These are phyloP conservation scores for Homalodisca vitripennis DNA, from an alignment of 1,140 invertebrate genomes.

Conservation along the genomic window DNA sequence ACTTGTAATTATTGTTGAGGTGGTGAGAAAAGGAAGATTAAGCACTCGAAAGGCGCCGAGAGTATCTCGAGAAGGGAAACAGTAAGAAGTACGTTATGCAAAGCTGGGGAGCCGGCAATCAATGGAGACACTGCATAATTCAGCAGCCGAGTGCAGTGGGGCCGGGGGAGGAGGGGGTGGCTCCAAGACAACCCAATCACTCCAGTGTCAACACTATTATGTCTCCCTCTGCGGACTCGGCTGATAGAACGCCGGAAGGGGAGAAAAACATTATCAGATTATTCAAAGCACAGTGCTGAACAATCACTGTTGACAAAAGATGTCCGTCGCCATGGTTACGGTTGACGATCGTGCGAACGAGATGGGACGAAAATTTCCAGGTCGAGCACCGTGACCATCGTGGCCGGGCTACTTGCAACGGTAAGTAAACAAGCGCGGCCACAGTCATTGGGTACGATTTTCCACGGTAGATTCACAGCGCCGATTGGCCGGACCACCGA, in stretches of 20 bases:
- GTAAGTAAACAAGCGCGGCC: not conserved
- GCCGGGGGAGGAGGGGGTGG: not conserved
- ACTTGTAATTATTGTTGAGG: too few relatives aligned
- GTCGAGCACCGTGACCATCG: not conserved
- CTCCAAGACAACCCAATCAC: slow-evolving; percentile 17
- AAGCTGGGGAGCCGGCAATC: not conserved
- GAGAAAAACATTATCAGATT: not conserved
- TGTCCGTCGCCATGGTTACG: too few relatives aligned
- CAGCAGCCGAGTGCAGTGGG: not conserved
- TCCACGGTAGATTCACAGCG: not conserved
- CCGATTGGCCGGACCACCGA: not conserved
- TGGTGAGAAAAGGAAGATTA: too few relatives aligned
- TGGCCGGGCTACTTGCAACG: not conserved
- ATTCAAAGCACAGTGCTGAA: not conserved
- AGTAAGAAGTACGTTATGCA: slow-evolving; percentile 6
- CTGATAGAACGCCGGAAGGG: not conserved
- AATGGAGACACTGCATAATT: slow-evolving; percentile 10
- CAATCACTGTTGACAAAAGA: not conserved
- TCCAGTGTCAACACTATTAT: slow-evolving; percentile 19
- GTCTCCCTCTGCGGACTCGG: not conserved
- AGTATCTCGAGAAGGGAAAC: not conserved
- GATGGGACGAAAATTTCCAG: not conserved
- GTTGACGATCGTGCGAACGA: not conserved
- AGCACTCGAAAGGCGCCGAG: not conserved
- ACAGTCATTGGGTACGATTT: not conserved